Evolutionary conservation across 2,797 vertebrate genomes (phyloP).

Genomic region (Halcyon chelicuti): DNA sequence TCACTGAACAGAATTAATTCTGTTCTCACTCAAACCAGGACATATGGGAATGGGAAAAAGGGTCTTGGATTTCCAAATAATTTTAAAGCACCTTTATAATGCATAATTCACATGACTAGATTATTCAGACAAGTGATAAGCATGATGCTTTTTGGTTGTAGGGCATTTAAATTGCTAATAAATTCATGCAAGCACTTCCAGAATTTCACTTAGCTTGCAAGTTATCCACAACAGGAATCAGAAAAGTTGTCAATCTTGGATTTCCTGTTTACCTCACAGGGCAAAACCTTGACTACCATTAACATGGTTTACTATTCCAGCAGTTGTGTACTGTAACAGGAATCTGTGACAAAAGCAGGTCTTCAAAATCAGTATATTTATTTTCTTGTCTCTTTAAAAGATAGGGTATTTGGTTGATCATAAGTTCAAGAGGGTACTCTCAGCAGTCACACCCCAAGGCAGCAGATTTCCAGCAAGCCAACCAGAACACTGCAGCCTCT

Average conservation of each 20-base stretch:
- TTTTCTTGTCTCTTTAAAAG: background rate
- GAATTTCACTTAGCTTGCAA: background rate
- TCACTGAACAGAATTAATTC: no score
- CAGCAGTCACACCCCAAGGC: accelerated
- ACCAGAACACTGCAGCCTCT: background rate
- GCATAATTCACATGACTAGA: background rate
- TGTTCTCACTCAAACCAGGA: no score
- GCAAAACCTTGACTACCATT: background rate
- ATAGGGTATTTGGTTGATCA: background rate
- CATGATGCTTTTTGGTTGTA: background rate
- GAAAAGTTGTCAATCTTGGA: background rate
- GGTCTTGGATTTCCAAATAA: background rate
- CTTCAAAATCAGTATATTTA: background rate
- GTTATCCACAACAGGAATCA: background rate
- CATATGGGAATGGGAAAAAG: background rate
- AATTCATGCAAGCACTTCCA: background rate
- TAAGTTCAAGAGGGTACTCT: background rate
- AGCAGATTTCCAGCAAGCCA: background rate
- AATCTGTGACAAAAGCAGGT: background rate
- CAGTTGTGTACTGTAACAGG: background rate
- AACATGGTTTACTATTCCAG: background rate
- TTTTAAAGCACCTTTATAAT: background rate
- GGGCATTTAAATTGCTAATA: background rate
- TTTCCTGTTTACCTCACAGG: background rate
- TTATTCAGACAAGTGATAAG: background rate